Percentiles rank a stretch among this genome's conserved stretches.
phyloP scores from a whole-genome alignment of 1,140 invertebrate species.

The Thaumetopoea pityocampa region DNA sequence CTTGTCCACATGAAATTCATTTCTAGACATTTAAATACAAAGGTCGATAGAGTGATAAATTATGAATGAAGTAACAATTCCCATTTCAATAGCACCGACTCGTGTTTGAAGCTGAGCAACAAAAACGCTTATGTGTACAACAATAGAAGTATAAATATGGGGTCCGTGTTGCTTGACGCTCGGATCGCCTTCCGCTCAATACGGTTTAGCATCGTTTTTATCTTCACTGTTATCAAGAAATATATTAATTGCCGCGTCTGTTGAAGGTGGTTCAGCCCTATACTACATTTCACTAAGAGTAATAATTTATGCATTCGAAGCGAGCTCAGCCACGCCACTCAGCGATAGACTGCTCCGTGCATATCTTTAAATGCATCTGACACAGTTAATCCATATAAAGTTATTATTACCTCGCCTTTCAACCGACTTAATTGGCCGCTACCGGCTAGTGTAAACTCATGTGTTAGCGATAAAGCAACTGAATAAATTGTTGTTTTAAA shows the following conservation, averaged over 20 bases:
- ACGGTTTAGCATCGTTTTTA: constrained; percentile 36
- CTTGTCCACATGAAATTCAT: constrained; percentile 42
- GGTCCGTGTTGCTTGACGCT: constrained; percentile 42
- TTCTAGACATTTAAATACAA: constrained; percentile 61
- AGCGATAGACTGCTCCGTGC: constrained; percentile 28
- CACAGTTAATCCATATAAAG: constrained; percentile 55
- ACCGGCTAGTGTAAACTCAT: constrained; percentile 46
- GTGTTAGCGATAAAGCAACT: constrained; percentile 45
- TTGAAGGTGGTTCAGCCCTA: constrained; percentile 26
- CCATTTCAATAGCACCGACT: constrained; percentile 47
- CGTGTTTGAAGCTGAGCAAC: constrained; percentile 41
- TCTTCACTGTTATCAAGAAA: constrained; percentile 38
- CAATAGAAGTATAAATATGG: constrained; percentile 63
- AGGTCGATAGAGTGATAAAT: constrained; percentile 60
- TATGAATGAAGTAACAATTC: constrained; percentile 62
- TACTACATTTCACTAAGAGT: constrained; percentile 26
- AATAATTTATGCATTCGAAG: constrained; percentile 45
- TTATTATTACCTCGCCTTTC: constrained; percentile 49
- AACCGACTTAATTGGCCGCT: constrained; percentile 50
- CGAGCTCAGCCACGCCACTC: constrained; percentile 25
- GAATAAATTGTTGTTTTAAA: constrained; percentile 48
- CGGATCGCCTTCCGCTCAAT: constrained; percentile 38
- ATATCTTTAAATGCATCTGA: constrained; percentile 53
- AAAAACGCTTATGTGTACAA: constrained; percentile 50
- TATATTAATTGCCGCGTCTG: constrained; percentile 40